Evolutionary conservation across 1,140 invertebrate species (phyloP).

Genomic region (Wiebesia pumilae): DNA sequence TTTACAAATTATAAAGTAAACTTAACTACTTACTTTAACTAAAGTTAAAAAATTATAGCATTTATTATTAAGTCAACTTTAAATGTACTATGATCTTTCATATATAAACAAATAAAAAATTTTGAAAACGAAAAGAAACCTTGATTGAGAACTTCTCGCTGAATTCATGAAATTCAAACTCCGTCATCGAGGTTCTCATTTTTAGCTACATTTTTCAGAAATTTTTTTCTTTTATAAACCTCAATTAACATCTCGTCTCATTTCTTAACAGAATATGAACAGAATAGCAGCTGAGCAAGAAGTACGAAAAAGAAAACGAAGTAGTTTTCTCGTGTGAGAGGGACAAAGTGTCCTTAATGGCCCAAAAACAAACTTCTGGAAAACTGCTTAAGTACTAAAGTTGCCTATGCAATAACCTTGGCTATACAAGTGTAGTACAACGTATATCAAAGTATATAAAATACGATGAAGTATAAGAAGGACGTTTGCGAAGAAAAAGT

Average conservation of each 20-base stretch:
- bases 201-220: neutral
- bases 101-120: neutral
- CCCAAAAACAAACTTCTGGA: slow-evolving; percentile 63
- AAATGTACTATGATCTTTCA: neutral
- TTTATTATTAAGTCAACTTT: neutral
- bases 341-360: slow-evolving; percentile 69
- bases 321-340: neutral
- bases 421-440: neutral
- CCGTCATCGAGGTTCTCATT: neutral
- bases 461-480: neutral
- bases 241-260: slow-evolving; percentile 31
- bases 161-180: neutral
- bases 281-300: neutral
- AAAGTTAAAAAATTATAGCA: neutral
- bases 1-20: neutral
- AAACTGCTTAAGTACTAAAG: slow-evolving; percentile 57
- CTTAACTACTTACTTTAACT: neutral
- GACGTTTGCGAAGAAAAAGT: neutral
- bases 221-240: neutral
- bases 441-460: neutral
- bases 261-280: slow-evolving; percentile 31
- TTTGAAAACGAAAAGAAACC: neutral
- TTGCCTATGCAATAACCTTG: slow-evolving; percentile 49
- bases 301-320: slow-evolving; percentile 16
- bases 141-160: neutral